phyloP scores from a whole-genome alignment of 2,888 invertebrate genomes.

The Steinernema hermaphroditum region DNA sequence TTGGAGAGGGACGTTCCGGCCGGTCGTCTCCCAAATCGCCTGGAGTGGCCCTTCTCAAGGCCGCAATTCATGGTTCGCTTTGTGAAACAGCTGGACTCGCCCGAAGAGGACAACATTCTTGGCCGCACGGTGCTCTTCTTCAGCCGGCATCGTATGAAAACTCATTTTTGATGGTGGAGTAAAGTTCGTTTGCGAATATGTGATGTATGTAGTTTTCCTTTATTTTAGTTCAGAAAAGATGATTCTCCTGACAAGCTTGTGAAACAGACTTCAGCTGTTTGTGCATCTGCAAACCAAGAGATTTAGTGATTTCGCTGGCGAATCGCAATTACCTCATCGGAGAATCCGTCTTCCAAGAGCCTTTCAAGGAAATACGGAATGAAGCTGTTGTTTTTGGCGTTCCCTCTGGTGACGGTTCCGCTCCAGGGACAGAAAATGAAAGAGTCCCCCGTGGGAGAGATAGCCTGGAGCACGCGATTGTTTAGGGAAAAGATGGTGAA shows the following conservation, averaged over 20 bases:
- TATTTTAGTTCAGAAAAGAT: too few species aligned
- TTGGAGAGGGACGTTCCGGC: conserved; percentile 36
- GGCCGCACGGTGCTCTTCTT: conserved; percentile 29
- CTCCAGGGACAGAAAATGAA: conserved; percentile 1
- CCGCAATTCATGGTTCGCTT: conserved; percentile 30
- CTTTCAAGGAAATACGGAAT: too few species aligned
- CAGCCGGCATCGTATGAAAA: conserved; percentile 32
- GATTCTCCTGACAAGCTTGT: too few species aligned
- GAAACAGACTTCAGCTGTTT: too few species aligned
- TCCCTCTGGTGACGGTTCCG: neutral
- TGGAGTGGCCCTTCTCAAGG: conserved; percentile 35
- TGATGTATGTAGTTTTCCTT: too few species aligned
- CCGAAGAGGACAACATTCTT: neutral
- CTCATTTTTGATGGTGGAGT: conserved; percentile 31
- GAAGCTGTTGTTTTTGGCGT: neutral
- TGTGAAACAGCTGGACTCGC: conserved; percentile 16
- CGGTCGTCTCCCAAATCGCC: conserved; percentile 34
- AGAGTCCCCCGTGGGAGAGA: neutral
- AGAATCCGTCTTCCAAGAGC: too few species aligned
- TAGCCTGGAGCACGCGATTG: neutral
- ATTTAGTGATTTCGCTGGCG: too few species aligned
- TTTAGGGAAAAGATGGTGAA: neutral
- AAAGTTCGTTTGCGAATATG: neutral
- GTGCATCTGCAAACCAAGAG: too few species aligned
- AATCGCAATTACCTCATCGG: too few species aligned